Evolutionary conservation across 2,113 vertebrate genomes (phyloP).

Genomic region (Myiozetetes cayanensis): DNA sequence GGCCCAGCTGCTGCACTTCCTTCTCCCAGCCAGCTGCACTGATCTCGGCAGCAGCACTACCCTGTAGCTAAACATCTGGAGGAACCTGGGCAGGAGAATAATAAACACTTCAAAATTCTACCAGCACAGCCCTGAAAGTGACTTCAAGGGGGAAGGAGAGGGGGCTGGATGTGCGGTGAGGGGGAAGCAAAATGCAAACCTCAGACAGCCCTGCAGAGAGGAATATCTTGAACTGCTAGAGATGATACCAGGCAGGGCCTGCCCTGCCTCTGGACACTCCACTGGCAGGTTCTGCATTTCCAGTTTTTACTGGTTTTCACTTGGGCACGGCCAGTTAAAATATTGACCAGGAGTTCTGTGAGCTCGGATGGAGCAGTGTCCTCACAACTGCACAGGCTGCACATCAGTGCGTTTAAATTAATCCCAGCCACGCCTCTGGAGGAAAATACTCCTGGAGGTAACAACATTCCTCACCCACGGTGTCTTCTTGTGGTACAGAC

Average conservation of each 20-base stretch:
- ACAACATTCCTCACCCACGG: rapidly evolving
- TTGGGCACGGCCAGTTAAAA: not conserved
- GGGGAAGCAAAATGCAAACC: not conserved
- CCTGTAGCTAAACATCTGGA: conserved; percentile 85
- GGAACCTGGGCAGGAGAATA: conserved; percentile 52
- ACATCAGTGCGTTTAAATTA: rapidly evolving
- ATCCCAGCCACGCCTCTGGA: rapidly evolving
- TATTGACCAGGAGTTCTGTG: rapidly evolving
- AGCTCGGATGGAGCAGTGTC: not conserved
- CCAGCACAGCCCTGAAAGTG: conserved; percentile 41
- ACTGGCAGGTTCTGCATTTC: rapidly evolving
- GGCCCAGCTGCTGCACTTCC: conserved; percentile 71
- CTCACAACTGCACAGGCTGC: not conserved
- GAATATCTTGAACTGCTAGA: not conserved
- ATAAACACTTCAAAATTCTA: conserved; percentile 50
- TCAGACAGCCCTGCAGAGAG: not conserved
- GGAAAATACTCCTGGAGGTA: rapidly evolving
- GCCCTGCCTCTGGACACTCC: not conserved
- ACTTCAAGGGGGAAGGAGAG: not conserved
- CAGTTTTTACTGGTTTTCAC: not conserved
- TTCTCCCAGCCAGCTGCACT: conserved; percentile 74
- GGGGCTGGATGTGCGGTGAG: rapidly evolving
- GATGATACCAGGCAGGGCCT: not conserved
- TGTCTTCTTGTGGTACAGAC: rapidly evolving
- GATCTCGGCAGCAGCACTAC: conserved; percentile 66